Base-by-base conservation (phyloP, 2,888 invertebrate genomes). In the Ichneumoninae sp. region DNA sequence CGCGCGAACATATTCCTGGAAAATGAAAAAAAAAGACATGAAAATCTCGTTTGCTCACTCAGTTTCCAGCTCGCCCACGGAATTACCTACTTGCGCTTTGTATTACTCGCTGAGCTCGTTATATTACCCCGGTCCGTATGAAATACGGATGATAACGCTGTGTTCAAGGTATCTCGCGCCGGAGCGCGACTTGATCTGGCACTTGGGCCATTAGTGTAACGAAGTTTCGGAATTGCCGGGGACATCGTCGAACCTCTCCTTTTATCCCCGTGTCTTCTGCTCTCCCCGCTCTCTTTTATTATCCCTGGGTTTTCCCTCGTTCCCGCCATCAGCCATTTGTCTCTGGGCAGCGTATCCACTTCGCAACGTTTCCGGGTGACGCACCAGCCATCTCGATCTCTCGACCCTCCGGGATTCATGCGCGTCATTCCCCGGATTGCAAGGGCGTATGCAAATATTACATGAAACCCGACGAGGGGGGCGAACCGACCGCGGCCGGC, bases 401-500 rank as follows among this genome's bases (percentile, higher is more conserved):
- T 19, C 66, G 44, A 52, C 36, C 75, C 77, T 54, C 70, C 44
- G 50, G 65, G 52, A 16, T 7, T 30, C 60, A 5, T 47, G 40
- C 57, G 16, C 50, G 10, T 22, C 52, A 65, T 65, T 75, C 70
- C 33, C 50, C 70, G 60, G 30, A 52, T 57, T 16, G 33, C 80
- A 68, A 66, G 71, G 66, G 30, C 60, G 44, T 72, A 83, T 80
- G 76, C 72, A 80, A 83, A 80, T 80, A 77, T 77, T 75, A 66
- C 75, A 79, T 70, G 62, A 70, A 65, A 62, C 62, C 26, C 26
- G 69, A 22, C 68, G 50, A 50, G 36, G 30, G 52, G 16, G 33
- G n/a, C 5, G 16, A 52, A 44, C 72, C 60, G 26, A 66, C 44
- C 22, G 7, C 44, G 26, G 22, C 68, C 10, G n/a, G 8, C 4